These are phyloP conservation scores for Lacerta viridis DNA, from an alignment of 2,797 vertebrate genomes.

Conservation along the genomic window DNA sequence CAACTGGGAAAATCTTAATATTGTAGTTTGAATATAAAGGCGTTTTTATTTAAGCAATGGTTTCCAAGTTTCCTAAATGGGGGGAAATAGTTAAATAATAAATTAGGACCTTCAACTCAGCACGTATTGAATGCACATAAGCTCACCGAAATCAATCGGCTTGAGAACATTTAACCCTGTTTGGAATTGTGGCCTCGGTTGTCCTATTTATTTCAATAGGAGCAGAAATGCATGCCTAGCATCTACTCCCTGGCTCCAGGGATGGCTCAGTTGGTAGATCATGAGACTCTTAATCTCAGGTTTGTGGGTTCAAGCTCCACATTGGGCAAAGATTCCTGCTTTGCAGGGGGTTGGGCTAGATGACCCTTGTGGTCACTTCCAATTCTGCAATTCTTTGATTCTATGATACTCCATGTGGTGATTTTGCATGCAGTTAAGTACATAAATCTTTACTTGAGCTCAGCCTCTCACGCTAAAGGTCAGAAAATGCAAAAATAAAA, in stretches of 20 bases:
- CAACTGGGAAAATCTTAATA: constrained; percentile 20
- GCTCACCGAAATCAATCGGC: background rate
- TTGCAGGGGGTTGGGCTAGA: no score
- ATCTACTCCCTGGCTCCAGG: no score
- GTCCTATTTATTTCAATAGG: background rate
- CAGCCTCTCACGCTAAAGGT: background rate
- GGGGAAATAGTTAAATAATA: background rate
- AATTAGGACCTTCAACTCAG: background rate
- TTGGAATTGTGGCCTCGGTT: background rate
- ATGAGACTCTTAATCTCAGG: no score
- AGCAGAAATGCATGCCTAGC: background rate
- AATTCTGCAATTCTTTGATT: no score
- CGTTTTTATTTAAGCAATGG: background rate
- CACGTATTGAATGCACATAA: background rate
- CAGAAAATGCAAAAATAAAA: background rate
- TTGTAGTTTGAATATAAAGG: constrained; percentile 48
- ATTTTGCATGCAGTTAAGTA: background rate
- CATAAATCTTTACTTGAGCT: no score
- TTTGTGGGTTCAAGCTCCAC: no score
- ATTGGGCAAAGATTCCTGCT: no score
- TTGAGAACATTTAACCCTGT: background rate
- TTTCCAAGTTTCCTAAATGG: background rate
- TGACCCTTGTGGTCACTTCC: no score
- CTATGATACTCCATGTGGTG: no score
- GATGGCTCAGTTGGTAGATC: no score